Percentiles rank a stretch among this genome's conserved stretches.
Conservation (phyloP, 2,113 vertebrate genomes). For the Marmota monax region DNA sequence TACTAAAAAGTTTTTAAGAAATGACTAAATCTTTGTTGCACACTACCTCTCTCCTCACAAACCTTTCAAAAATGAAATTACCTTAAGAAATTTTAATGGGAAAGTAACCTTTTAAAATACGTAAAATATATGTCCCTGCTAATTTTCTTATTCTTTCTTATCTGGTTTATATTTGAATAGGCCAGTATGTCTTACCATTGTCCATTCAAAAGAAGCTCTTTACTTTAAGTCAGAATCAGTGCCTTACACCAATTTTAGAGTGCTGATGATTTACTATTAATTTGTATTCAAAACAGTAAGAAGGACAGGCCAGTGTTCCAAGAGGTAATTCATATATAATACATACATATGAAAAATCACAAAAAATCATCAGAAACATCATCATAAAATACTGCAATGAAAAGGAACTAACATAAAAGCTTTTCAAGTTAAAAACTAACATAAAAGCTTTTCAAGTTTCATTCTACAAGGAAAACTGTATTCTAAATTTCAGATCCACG, state of each 20-base stretch:
- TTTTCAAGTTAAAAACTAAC: conserved; percentile 30
- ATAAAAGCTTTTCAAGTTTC: conserved; percentile 44
- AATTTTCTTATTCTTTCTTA: background rate
- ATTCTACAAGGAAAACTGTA: conserved; percentile 40
- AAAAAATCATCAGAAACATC: conserved; percentile 26
- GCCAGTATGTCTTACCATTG: background rate
- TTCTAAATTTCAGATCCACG: conserved; percentile 16
- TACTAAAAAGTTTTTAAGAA: conserved; percentile 22
- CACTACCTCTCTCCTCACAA: background rate
- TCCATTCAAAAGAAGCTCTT: background rate
- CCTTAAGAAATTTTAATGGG: background rate
- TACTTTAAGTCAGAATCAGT: conserved; percentile 23
- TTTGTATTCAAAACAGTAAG: conserved; percentile 11
- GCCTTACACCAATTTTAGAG: conserved; percentile 49
- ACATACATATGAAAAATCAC: background rate
- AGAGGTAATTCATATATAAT: background rate
- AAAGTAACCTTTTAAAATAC: background rate
- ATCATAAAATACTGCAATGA: conserved; percentile 33
- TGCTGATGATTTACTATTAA: conserved; percentile 26
- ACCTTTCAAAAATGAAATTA: conserved; percentile 43
- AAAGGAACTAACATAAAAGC: conserved; percentile 52
- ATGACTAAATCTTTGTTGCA: conserved; percentile 43
- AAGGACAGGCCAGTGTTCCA: background rate
- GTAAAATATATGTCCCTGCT: no score
- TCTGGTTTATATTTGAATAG: conserved; percentile 21